Evolutionary conservation across 2,113 vertebrate genomes (phyloP).

Genomic region (Apteryx mantelli): DNA sequence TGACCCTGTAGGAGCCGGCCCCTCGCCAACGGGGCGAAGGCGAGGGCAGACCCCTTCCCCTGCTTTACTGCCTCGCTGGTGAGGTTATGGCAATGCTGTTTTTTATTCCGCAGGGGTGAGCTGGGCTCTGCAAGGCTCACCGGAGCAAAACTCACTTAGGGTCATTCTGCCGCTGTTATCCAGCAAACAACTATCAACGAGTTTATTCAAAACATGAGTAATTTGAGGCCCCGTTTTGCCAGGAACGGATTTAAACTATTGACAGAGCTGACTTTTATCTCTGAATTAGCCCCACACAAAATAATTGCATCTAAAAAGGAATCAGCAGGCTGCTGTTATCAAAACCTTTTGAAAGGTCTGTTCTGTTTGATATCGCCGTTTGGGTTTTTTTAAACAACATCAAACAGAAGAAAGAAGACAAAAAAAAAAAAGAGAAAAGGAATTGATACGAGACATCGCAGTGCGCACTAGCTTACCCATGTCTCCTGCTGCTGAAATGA

Average conservation of each 20-base stretch:
- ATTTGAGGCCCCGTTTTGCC: neutral
- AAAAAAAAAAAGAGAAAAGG: neutral
- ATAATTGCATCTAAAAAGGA: constrained; percentile 10
- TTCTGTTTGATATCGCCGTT: neutral
- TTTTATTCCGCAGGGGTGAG: too few relatives aligned
- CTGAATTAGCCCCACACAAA: neutral
- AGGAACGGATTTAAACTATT: neutral
- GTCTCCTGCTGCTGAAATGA: neutral
- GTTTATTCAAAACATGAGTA: neutral
- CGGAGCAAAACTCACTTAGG: neutral
- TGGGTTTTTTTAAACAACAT: neutral
- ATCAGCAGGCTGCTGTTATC: constrained; percentile 19
- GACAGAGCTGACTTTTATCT: constrained; percentile 30
- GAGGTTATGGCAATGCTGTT: neutral
- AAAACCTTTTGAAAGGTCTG: constrained; percentile 11
- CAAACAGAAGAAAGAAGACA: neutral
- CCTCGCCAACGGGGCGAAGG: too few relatives aligned
- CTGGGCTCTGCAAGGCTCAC: neutral
- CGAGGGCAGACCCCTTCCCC: too few relatives aligned
- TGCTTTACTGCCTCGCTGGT: neutral
- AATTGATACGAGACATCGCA: neutral
- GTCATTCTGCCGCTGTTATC: neutral
- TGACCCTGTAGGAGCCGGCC: neutral
- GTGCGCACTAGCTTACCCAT: accelerated
- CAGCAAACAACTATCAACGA: accelerated